phyloP scores from a whole-genome alignment of 1,140 invertebrate species.

The Aphidius ervi region DNA sequence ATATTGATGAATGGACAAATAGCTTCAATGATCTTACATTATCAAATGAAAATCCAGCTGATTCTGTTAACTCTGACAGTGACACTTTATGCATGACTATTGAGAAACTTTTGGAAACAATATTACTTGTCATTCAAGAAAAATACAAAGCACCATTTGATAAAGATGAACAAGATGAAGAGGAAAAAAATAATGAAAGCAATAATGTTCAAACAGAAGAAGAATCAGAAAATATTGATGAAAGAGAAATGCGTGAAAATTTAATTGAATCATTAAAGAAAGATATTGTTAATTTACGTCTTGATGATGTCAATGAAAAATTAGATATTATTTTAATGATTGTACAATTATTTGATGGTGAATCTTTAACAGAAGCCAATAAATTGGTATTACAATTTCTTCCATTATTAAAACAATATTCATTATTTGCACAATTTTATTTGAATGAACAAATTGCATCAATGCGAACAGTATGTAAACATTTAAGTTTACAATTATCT shows the following conservation, averaged over 20 bases:
- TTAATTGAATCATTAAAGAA: constrained; percentile 59
- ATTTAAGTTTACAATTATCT: constrained; percentile 75
- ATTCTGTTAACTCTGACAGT: constrained; percentile 22
- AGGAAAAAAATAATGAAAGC: constrained; percentile 34
- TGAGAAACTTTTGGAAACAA: constrained; percentile 57
- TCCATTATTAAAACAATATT: constrained; percentile 77
- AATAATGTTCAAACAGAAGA: constrained; percentile 41
- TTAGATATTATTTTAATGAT: constrained; percentile 30
- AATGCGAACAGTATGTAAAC: constrained; percentile 75
- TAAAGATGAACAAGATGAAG: constrained; percentile 8
- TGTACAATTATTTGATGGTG: constrained; percentile 21
- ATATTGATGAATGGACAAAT: constrained; percentile 27
- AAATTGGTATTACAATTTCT: constrained; percentile 41
- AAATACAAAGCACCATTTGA: constrained; percentile 64
- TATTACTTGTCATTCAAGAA: constrained; percentile 65
- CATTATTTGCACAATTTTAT: constrained; percentile 71
- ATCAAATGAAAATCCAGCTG: constrained; percentile 7
- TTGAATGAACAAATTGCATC: constrained; percentile 70
- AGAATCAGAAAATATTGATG: constrained; percentile 43
- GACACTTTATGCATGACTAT: constrained; percentile 31
- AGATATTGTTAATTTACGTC: constrained; percentile 57
- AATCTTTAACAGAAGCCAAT: constrained; percentile 22
- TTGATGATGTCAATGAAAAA: constrained; percentile 45
- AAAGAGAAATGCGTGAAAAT: constrained; percentile 54
- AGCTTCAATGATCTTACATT: constrained; percentile 26